These are phyloP conservation scores for Nemoura dubitans DNA, from an alignment of 2,888 invertebrate genomes.

Conservation along the genomic window DNA sequence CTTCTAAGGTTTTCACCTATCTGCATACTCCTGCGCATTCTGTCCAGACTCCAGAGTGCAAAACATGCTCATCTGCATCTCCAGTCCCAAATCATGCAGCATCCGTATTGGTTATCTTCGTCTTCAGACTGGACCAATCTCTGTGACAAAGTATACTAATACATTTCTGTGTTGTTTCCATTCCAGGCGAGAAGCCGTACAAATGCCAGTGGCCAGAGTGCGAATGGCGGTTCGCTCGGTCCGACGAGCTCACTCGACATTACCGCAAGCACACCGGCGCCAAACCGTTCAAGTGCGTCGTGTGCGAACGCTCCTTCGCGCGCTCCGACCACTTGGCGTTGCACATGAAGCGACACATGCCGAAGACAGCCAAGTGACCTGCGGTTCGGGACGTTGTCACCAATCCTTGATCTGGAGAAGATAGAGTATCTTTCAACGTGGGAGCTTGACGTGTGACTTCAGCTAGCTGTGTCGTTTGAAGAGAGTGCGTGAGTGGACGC, in stretches of 20 bases:
- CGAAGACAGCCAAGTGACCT: conserved; percentile 80
- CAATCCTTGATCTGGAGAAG: too few relatives aligned
- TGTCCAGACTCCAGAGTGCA: too few relatives aligned
- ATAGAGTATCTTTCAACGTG: too few relatives aligned
- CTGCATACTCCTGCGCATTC: too few relatives aligned
- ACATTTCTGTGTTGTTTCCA: too few relatives aligned
- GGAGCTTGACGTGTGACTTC: too few relatives aligned
- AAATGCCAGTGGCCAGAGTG: conserved; percentile 66
- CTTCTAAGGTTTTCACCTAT: too few relatives aligned
- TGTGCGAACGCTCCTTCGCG: conserved; percentile 67
- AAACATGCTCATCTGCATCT: too few relatives aligned
- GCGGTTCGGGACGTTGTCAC: background rate
- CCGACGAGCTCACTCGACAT: conserved; percentile 67
- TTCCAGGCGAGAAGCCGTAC: conserved; percentile 67
- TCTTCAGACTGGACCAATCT: too few relatives aligned
- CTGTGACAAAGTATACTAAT: too few relatives aligned
- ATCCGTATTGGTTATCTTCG: too few relatives aligned
- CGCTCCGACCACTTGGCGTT: conserved; percentile 68
- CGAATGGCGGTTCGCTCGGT: conserved; percentile 67
- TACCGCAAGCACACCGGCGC: conserved; percentile 68
- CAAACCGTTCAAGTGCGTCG: conserved; percentile 67
- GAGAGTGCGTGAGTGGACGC: background rate
- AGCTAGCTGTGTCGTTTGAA: background rate
- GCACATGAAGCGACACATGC: conserved; percentile 74
- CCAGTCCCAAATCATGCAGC: too few relatives aligned